A percentile compares a stretch with the other conserved stretches of the same genome.
These are phyloP conservation scores for Kuschelorhynchus macadamiae DNA, from an alignment of 2,888 invertebrate genomes.

Conservation along the genomic window DNA sequence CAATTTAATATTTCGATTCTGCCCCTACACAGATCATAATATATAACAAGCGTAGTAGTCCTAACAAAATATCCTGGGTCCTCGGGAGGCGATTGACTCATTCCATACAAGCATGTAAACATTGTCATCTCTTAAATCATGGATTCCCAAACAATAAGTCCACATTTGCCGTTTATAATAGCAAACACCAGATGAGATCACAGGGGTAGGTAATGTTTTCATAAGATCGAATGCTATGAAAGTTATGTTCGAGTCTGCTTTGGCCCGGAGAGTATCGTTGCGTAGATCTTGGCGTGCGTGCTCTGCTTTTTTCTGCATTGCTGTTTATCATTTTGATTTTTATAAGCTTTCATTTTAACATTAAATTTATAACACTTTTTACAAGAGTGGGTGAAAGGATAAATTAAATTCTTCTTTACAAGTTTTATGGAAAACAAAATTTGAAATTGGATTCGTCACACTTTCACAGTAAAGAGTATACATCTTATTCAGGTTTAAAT, in stretches of 20 bases:
- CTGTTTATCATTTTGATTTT: constrained; percentile 1
- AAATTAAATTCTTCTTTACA: constrained; percentile 21
- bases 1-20: not conserved
- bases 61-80: too few relatives aligned
- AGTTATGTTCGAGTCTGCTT: constrained; percentile 23
- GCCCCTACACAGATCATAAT: too few relatives aligned
- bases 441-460: constrained; percentile 18
- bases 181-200: constrained; percentile 55
- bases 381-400: constrained; percentile 9
- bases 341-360: constrained; percentile 3
- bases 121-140: too few relatives aligned
- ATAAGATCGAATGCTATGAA: constrained; percentile 46
- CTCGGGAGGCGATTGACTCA: too few relatives aligned
- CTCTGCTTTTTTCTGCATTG: constrained; percentile 5
- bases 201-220: constrained; percentile 51
- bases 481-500: constrained; percentile 8
- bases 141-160: constrained; percentile 42
- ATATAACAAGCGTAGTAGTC: too few relatives aligned
- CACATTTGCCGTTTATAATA: constrained; percentile 42
- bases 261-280: not conserved
- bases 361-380: constrained; percentile 5
- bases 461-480: constrained; percentile 6
- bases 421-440: constrained; percentile 4
- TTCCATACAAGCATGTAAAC: too few relatives aligned
- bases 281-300: not conserved